Conservation (phyloP, 2,113 vertebrate genomes). For the Noctilio leporinus region DNA sequence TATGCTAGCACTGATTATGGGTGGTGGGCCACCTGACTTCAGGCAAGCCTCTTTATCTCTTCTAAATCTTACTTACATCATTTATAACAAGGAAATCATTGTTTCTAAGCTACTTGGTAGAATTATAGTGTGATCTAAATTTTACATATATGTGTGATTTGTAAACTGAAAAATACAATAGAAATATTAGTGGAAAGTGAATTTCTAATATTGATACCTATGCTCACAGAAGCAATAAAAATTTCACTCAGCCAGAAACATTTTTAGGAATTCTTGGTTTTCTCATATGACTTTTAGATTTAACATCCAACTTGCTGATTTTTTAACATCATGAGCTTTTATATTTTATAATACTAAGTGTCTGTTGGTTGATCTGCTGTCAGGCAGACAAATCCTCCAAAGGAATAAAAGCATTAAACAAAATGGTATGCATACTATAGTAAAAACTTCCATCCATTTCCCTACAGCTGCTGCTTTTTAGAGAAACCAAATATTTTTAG, state of each 20-base stretch:
- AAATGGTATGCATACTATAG: neutral
- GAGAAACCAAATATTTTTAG: constrained; percentile 69
- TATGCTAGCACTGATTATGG: neutral
- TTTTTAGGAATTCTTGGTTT: constrained; percentile 43
- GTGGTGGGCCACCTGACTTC: neutral
- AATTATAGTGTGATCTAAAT: neutral
- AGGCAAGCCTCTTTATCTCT: neutral
- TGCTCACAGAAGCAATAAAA: constrained; percentile 11
- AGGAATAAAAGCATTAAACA: constrained; percentile 54
- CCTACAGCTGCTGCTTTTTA: constrained; percentile 68
- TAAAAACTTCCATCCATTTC: constrained; percentile 51
- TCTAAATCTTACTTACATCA: neutral
- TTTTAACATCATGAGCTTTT: constrained; percentile 43
- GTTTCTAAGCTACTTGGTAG: neutral
- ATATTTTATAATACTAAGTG: constrained; percentile 31
- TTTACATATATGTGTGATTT: constrained; percentile 1
- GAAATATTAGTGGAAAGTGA: neutral
- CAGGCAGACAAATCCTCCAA: constrained; percentile 38
- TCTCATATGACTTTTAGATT: constrained; percentile 14
- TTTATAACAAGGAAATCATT: neutral
- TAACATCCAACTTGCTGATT: constrained; percentile 45
- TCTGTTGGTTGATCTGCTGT: constrained; percentile 37
- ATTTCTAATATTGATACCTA: neutral
- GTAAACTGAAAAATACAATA: neutral
- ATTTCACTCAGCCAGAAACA: neutral